phyloP scores from a whole-genome alignment of 2,797 vertebrate genomes.

The Xiphorhynchus erythropygius region DNA sequence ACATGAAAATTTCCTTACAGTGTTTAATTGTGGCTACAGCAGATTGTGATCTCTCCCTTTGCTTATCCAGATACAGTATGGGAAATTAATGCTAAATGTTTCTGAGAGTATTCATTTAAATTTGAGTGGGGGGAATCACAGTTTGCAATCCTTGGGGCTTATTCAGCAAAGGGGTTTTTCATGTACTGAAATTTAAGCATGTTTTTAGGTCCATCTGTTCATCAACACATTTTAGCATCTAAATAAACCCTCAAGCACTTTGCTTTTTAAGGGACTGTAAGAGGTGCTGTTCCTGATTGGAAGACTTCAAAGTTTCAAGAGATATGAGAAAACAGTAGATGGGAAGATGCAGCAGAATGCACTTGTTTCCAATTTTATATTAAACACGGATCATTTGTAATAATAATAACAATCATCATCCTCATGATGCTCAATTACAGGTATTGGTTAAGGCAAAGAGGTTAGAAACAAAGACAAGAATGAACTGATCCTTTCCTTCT shows the following conservation, averaged over 20 bases:
- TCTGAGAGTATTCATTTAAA: neutral
- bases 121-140: neutral
- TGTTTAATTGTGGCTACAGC: neutral
- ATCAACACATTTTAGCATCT: neutral
- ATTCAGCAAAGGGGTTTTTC: neutral
- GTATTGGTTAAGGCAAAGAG: neutral
- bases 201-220: neutral
- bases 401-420: neutral
- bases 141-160: neutral
- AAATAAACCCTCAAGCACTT: neutral
- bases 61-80: neutral
- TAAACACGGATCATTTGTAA: neutral
- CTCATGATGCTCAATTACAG: neutral
- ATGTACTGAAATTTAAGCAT: neutral
- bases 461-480: neutral
- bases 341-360: neutral
- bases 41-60: neutral
- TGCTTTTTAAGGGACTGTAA: neutral
- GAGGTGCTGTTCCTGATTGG: neutral
- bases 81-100: slow-evolving; percentile 2
- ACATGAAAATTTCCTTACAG: neutral
- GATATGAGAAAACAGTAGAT: neutral
- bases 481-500: neutral
- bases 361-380: neutral
- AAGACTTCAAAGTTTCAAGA: neutral